Evolutionary conservation across 2,113 vertebrate species (phyloP).

Genomic region (Budorcas taxicolor): DNA sequence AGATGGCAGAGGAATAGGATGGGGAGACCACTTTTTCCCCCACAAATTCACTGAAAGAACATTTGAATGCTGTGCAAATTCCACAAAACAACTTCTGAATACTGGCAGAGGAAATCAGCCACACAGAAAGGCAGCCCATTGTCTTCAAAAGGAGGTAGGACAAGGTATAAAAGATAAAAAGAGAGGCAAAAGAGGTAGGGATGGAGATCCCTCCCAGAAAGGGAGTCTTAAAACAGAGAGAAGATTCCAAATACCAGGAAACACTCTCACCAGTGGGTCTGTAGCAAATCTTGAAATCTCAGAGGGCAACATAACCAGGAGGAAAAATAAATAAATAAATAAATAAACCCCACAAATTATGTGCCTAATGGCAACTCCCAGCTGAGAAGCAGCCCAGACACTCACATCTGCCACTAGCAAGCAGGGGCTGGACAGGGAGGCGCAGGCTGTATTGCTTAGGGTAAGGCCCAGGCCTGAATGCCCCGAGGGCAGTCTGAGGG

Average conservation of each 20-base stretch:
- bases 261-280: background rate
- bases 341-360: background rate
- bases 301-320: background rate
- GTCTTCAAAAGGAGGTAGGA: background rate
- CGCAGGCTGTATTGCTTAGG: background rate
- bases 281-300: background rate
- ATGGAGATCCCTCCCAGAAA: background rate
- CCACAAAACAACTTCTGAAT: background rate
- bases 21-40: background rate
- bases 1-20: background rate
- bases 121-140: background rate
- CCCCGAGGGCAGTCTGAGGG: background rate
- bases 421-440: background rate
- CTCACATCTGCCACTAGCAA: background rate
- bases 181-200: background rate
- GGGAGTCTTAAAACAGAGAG: background rate
- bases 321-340: background rate
- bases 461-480: background rate
- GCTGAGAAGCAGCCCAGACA: background rate
- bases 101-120: background rate
- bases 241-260: background rate
- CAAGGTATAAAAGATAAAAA: background rate
- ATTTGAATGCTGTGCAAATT: background rate
- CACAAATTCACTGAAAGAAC: background rate
- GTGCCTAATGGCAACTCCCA: background rate